Base-by-base conservation (phyloP, 2,888 invertebrate species). In the Seladonia tumulorum region DNA sequence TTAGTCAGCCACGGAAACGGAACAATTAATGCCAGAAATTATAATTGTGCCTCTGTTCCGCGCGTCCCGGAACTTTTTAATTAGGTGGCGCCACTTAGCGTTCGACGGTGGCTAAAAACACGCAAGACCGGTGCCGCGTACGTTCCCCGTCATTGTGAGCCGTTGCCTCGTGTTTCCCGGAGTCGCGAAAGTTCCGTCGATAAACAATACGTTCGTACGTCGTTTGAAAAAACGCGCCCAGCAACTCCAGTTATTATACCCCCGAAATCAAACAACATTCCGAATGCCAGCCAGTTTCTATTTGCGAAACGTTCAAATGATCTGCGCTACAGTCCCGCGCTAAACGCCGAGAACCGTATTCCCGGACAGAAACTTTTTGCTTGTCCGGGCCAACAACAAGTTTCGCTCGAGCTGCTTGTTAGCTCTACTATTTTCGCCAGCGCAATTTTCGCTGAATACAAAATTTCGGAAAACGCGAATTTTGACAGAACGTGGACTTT, bases 11-110 rank as follows among this genome's bases (percentile, higher is more conserved):
- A 39, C 72, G 66, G 72, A 85, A 83, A 84, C 72, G 79, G 79
- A 83, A 85, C 85, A 79, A 85, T 85, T 83, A 83, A 85, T 73
- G 76, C 85, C 72, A 66, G 75, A 85, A 85, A 85, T 85, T 76
- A 85, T 79, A 85, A 85, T 85, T 83, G 84, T 76, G 66, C 75
- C 72, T 49, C 57, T 29, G 72, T 57, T 45, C 53, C 45, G 29
- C 4, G 49, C 49, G 68, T 53, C 75, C 53, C 29, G 84, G 72
- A 85, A 85, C 84, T 85, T 85, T 85, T 86, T 86, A 86, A 86
- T 86, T 86, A 86, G 85, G 78, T 66, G 71, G 75, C 75, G 78
- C 76, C 85, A 79, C 84, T 85, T 76, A 84, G 3, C 75, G 75
- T 83, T 84, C 79, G 79, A 73, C 76, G 60, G 53, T 76, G 60